These are phyloP conservation scores for Lonchura striata DNA, from an alignment of 2,113 vertebrate genomes.

Conservation along the genomic window DNA sequence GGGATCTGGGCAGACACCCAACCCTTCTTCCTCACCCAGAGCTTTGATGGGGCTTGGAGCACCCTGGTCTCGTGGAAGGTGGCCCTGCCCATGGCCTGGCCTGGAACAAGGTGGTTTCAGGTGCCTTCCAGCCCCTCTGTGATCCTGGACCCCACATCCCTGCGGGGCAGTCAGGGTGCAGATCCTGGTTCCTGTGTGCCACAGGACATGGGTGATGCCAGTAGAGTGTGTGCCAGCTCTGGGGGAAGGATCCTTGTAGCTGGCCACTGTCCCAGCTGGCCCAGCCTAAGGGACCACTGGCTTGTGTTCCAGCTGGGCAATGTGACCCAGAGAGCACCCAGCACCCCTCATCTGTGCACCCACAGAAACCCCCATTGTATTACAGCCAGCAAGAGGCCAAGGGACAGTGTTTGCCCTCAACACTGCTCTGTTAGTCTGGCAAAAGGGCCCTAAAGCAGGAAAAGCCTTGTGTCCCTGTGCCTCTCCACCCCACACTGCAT, in stretches of 20 bases:
- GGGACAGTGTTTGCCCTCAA: no score
- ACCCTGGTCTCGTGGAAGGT: not conserved
- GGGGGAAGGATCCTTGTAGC: not conserved
- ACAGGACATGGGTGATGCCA: rapidly evolving
- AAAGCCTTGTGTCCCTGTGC: not conserved
- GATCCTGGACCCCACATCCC: not conserved
- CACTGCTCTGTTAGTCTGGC: not conserved
- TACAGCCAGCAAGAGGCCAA: not conserved
- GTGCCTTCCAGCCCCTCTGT: not conserved
- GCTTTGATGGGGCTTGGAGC: not conserved
- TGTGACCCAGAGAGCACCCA: not conserved
- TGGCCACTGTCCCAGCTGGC: not conserved
- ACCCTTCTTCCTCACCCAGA: not conserved
- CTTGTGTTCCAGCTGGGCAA: not conserved
- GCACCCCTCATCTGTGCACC: not conserved
- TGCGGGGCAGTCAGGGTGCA: not conserved
- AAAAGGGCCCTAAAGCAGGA: not conserved
- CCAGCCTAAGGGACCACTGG: not conserved
- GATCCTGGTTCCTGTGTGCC: not conserved
- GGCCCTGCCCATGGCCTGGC: not conserved
- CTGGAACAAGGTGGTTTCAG: not conserved
- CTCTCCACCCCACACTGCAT: not conserved
- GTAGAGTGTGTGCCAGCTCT: not conserved
- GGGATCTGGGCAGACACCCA: not conserved
- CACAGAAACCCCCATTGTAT: not conserved